Evolutionary conservation across 2,888 invertebrate species (phyloP).

Genomic region (Tricholauxania praeusta): DNA sequence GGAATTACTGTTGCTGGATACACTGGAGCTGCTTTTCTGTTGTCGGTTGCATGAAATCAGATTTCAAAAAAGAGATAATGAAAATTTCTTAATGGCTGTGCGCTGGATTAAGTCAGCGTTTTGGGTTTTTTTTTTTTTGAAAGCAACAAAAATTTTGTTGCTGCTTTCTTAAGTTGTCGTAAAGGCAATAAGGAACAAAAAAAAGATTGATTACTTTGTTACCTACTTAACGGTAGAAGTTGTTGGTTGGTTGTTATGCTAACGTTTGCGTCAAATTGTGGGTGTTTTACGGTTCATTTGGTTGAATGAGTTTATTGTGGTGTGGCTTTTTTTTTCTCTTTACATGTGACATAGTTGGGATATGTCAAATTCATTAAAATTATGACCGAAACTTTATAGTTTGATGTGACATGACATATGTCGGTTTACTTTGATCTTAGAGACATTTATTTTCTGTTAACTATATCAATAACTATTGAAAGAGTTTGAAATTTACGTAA

Average conservation of each 20-base stretch:
- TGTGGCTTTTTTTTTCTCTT: neutral
- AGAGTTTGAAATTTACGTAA: too few species aligned
- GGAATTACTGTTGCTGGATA: slow-evolving; percentile 62
- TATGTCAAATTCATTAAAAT: too few species aligned
- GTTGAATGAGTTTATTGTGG: slow-evolving; percentile 50
- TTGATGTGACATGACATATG: too few species aligned
- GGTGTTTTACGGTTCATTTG: slow-evolving; percentile 53
- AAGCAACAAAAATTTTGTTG: too few species aligned
- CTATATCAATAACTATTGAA: too few species aligned
- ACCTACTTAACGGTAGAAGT: neutral
- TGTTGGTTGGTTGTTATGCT: slow-evolving; percentile 45
- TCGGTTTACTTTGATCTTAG: too few species aligned
- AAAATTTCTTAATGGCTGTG: neutral
- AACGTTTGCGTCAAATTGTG: slow-evolving; percentile 39
- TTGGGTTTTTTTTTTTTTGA: neutral
- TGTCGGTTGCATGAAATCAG: slow-evolving; percentile 4
- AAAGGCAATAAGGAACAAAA: slow-evolving; percentile 20
- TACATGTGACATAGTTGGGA: too few species aligned
- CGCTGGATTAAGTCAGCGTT: slow-evolving; percentile 8
- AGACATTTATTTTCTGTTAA: too few species aligned
- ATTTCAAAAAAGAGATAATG: neutral
- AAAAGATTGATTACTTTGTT: slow-evolving; percentile 21
- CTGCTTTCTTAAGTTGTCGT: too few species aligned
- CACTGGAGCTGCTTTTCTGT: slow-evolving; percentile 66
- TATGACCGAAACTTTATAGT: too few species aligned